A percentile compares a stretch with the other conserved stretches of the same genome.
Evolutionary conservation across 2,797 vertebrate genomes (phyloP).

Genomic region (Enteromius thamalakanensis): DNA sequence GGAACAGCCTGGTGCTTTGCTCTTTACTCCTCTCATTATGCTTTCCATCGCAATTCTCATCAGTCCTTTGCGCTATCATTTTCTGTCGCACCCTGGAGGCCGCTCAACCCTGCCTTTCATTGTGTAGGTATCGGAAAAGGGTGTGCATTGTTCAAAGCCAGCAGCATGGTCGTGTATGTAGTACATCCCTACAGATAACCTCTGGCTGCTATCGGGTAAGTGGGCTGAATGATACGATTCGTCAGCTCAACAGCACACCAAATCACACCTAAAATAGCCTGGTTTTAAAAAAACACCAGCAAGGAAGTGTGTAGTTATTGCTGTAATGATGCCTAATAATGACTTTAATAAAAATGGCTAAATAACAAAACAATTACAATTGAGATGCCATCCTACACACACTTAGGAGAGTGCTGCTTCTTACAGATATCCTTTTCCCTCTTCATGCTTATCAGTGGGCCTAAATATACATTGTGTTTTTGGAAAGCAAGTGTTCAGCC

Average conservation of each 20-base stretch:
- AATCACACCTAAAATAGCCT: conserved; percentile 23
- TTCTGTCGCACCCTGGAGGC: conserved; percentile 69
- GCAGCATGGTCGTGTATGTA: conserved; percentile 63
- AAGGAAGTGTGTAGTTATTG: not conserved
- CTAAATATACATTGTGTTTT: conserved; percentile 67
- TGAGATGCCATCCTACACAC: conserved; percentile 72
- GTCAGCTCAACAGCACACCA: conserved; percentile 19
- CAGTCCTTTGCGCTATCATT: conserved; percentile 46
- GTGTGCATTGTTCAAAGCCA: conserved; percentile 71
- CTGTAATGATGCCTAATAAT: not conserved
- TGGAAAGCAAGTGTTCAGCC: conserved; percentile 65
- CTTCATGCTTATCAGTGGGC: conserved; percentile 74
- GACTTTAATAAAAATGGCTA: not conserved
- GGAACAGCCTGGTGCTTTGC: conserved; percentile 21
- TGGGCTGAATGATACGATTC: conserved; percentile 45
- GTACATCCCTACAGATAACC: conserved; percentile 62
- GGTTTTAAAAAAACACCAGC: not conserved
- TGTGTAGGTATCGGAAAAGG: conserved; percentile 76
- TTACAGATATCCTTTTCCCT: conserved; percentile 76
- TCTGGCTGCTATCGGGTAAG: conserved; percentile 42
- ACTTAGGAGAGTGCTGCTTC: conserved; percentile 62
- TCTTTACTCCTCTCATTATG: conserved; percentile 53
- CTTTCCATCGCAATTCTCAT: conserved; percentile 53
- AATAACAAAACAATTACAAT: conserved; percentile 6
- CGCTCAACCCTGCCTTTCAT: conserved; percentile 66